A percentile compares a stretch with the other conserved stretches of the same genome.
These are phyloP conservation scores for Drosophila macrospina DNA, from an alignment of 2,888 invertebrate genomes.

Conservation along the genomic window DNA sequence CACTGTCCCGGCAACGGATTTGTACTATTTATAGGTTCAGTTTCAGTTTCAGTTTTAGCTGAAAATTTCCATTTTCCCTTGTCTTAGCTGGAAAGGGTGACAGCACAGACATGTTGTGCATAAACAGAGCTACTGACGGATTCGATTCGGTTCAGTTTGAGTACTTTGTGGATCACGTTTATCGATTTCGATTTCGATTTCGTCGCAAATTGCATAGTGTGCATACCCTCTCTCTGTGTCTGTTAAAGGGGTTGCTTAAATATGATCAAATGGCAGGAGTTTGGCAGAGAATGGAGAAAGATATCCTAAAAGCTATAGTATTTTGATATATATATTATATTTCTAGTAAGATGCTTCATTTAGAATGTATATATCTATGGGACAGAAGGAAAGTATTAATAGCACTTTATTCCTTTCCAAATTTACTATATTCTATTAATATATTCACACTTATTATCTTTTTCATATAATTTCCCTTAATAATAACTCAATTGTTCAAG, in stretches of 20 bases:
- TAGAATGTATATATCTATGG: too few relatives aligned
- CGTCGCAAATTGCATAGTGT: conserved; percentile 33
- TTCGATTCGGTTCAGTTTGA: conserved; percentile 18
- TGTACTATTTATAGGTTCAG: conserved; percentile 51
- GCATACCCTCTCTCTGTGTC: conserved; percentile 1
- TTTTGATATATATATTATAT: too few relatives aligned
- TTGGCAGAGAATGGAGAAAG: not conserved
- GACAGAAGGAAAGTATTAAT: too few relatives aligned
- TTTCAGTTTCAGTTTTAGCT: conserved; percentile 30
- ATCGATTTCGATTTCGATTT: conserved; percentile 72
- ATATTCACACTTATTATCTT: too few relatives aligned
- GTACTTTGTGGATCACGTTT: conserved; percentile 64
- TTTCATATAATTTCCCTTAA: too few relatives aligned
- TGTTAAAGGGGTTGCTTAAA: not conserved
- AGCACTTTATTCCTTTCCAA: too few relatives aligned
- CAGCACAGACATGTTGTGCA: conserved; percentile 7
- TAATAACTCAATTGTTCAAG: too few relatives aligned
- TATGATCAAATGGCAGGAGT: not conserved
- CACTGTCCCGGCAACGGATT: conserved; percentile 34
- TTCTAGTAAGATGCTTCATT: too few relatives aligned
- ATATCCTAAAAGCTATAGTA: too few relatives aligned
- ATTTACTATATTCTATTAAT: too few relatives aligned
- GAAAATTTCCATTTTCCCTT: conserved; percentile 43
- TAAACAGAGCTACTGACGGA: conserved; percentile 23
- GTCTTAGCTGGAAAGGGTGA: conserved; percentile 33